Conservation (phyloP, 2,797 vertebrate genomes). For the Sebastes cheni region DNA sequence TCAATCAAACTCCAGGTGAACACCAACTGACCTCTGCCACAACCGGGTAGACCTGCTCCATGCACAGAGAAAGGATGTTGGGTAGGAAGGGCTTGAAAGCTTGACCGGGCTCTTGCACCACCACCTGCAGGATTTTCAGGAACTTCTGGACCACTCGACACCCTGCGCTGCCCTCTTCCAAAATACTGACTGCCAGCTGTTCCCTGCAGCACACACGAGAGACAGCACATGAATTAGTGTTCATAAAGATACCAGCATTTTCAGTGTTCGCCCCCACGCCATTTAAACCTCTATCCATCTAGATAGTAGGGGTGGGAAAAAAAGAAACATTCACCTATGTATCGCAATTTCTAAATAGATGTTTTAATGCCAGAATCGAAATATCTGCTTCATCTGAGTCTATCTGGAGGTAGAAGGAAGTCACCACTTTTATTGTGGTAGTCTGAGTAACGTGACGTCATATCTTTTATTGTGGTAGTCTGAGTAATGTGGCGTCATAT, state of each 20-base stretch:
- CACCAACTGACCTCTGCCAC: slow-evolving; percentile 89
- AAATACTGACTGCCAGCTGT: slow-evolving; percentile 95
- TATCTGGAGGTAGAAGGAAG: no score
- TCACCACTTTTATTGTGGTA: no score
- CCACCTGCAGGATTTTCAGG: slow-evolving; percentile 95
- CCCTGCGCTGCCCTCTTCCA: slow-evolving; percentile 95
- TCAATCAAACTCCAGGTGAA: neutral
- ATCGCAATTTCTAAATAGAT: no score
- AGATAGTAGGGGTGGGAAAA: no score
- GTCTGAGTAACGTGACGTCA: no score
- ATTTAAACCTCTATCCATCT: neutral
- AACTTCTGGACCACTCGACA: slow-evolving; percentile 97
- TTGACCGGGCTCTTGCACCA: slow-evolving; percentile 97
- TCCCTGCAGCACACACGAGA: slow-evolving; percentile 81
- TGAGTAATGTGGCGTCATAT: no score
- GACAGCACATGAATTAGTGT: neutral
- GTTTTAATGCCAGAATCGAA: no score
- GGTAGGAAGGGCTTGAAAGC: slow-evolving; percentile 97
- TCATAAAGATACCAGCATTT: neutral
- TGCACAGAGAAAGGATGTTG: slow-evolving; percentile 94
- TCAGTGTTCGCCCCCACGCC: neutral
- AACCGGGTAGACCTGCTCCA: slow-evolving; percentile 98
- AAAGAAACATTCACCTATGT: no score
- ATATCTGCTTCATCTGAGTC: no score
- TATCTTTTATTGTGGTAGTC: no score